Base-by-base conservation (phyloP, 30 jellyfish, hydroid and myxozoan species). In the Aurelia coerulea region DNA sequence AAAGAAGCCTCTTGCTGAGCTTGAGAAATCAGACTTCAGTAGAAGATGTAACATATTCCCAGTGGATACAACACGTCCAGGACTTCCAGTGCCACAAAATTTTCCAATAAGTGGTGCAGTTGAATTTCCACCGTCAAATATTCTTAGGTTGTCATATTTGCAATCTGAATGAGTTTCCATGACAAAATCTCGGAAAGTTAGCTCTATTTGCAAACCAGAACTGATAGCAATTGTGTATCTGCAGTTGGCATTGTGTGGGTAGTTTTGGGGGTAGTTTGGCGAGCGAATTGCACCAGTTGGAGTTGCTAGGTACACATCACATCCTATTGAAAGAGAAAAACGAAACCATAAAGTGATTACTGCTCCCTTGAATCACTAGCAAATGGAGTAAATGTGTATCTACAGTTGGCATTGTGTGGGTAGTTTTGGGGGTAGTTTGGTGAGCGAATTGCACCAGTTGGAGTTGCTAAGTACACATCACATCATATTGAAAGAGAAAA, bases 371-470 rank as follows among this genome's bases (percentile, higher is more conserved):
- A 23, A 23, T 23, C 29, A 23, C 29, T 23, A 23, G 29, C 29
- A 23, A 23, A 23, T 23, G 29, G 29, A 19, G 19, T 86, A 64
- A 93, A 88, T 60, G 85, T 59, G 91, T 96, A 93, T 72, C 69
- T 75, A 77, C 98, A 93, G 78, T 67, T 81, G 23, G 85, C 18
- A 63, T 41, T 71, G 91, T 83, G 88, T 1, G 97, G 93, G 68
- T 93, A 93, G 76, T 90, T 70, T 33, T 79, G 58, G 14, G 98
- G 98, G 74, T 88, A 93, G 64, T 83, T 64, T 7, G 98, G 98
- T 31, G 96, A 79, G 69, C 52, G 62, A 46, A 93, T 51, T 19
- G 65, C 18, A 29, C 97, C 97, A 6, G 82, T 69, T 15, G 89
- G 89, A 18, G 89, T 46, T 10, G 89, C 79, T 39, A 78, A 15